Base-by-base conservation (phyloP, 2,888 invertebrate genomes). In the Gari tellinella region DNA sequence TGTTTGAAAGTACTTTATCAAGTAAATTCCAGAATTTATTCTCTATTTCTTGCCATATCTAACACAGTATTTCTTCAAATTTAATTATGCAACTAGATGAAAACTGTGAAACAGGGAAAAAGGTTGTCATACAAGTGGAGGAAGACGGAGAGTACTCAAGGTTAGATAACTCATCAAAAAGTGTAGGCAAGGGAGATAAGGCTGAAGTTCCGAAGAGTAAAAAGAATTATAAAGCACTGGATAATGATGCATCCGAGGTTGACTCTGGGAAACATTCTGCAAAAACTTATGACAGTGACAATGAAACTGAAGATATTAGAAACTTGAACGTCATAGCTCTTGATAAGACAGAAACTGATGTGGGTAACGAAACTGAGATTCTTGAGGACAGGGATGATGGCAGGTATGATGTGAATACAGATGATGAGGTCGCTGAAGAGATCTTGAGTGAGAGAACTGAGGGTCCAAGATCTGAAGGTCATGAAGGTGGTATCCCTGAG, bases 41-140 rank as follows among this genome's bases (percentile, higher is more conserved):
- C n/a, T n/a, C n/a, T n/a, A n/a, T n/a, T n/a, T n/a, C n/a, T n/a
- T n/a, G n/a, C n/a, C n/a, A n/a, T n/a, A n/a, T n/a, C n/a, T n/a
- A n/a, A n/a, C n/a, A n/a, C n/a, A n/a, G n/a, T n/a, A n/a, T n/a
- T 31, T 31, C 31, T 31, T 31, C 5, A 31, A 31, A 31, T 31
- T 31, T 10, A 31, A 31, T 31, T 23, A 23, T 41, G 51, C 49
- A 51, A 49, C 63, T 65, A 56, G 76, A 79, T 46, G 66, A 72
- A 51, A 70, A 46, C n/a, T 41, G 49, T 53, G 73, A 76, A 31
- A 77, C 68, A 17, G 68, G 74, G 14, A 55, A 65, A 17, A 60
- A 81, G 63, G 69, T 81, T 38, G 76, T 79, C 12, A 65, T 78
- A 15, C 66, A 65, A 55, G 82, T 82, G 15, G 84, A 84, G 57